Evolutionary conservation across 2,797 vertebrate genomes (phyloP).

Genomic region (Liasis olivaceus): DNA sequence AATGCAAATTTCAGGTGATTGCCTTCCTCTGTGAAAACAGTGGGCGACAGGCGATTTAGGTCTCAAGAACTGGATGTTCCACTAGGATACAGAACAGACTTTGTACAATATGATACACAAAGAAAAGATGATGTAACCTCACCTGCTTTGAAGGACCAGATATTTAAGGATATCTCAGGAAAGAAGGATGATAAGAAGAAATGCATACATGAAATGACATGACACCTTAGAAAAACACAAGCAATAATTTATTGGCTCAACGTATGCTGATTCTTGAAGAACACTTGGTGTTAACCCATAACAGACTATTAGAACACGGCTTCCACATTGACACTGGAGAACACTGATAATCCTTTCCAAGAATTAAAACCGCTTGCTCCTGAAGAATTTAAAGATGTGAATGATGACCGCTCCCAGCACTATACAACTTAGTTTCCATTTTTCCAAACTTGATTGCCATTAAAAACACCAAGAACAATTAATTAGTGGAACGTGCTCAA

Average conservation of each 20-base stretch:
- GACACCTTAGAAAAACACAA: not conserved
- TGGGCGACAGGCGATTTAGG: not conserved
- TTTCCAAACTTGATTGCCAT: not conserved
- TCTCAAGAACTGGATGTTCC: not conserved
- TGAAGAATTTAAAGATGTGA: not conserved
- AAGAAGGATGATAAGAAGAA: not conserved
- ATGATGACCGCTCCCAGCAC: not conserved
- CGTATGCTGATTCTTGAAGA: not conserved
- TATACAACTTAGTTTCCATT: not conserved
- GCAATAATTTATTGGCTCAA: not conserved
- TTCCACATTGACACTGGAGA: not conserved
- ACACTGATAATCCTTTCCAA: not conserved
- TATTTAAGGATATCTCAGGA: not conserved
- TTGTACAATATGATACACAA: not conserved
- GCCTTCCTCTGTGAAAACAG: not conserved
- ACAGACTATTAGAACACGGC: not conserved
- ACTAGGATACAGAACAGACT: not conserved
- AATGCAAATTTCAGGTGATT: not conserved
- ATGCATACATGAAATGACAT: not conserved
- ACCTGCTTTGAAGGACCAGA: not conserved
- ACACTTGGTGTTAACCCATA: not conserved
- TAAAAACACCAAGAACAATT: not conserved
- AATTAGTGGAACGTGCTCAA: not conserved
- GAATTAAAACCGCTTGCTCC: not conserved
- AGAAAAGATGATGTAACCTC: fast-evolving